These are phyloP conservation scores for Clistopyga incitator DNA, from an alignment of 2,888 invertebrate species.

Conservation along the genomic window DNA sequence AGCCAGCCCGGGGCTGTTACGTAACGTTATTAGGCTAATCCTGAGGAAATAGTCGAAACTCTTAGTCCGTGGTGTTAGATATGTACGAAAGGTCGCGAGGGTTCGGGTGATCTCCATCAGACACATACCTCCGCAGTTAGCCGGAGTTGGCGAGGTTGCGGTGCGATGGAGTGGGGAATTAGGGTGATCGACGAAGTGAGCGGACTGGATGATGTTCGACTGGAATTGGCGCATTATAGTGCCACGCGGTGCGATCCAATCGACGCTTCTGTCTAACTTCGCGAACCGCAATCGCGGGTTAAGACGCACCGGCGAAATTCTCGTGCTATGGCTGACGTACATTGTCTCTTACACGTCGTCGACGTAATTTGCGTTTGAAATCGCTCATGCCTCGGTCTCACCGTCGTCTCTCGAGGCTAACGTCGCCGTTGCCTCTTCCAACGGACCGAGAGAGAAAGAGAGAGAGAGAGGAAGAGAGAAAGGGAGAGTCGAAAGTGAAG, in stretches of 20 bases:
- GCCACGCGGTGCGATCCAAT: conserved; percentile 72
- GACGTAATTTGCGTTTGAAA: conserved; percentile 81
- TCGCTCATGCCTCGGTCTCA: conserved; percentile 66
- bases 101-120: conserved; percentile 37
- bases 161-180: conserved; percentile 49
- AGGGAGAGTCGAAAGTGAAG: conserved; percentile 31
- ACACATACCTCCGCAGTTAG: not conserved
- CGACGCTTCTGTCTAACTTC: conserved; percentile 76
- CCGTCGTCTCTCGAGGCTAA: conserved; percentile 19
- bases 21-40: conserved; percentile 50
- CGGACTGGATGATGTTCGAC: conserved; percentile 30
- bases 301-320: conserved; percentile 69
- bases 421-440: conserved; percentile 9
- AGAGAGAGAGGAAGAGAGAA: not conserved
- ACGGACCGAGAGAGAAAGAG: not conserved
- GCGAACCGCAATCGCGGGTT: conserved; percentile 77
- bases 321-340: conserved; percentile 68
- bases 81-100: conserved; percentile 6
- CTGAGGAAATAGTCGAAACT: conserved; percentile 50
- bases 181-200: conserved; percentile 49
- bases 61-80: conserved; percentile 40
- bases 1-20: not conserved
- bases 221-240: conserved; percentile 75
- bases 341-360: conserved; percentile 65
- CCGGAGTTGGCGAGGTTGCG: conserved; percentile 12